phyloP scores from a whole-genome alignment of 2,888 invertebrate genomes.

The Orthosia gracilis region DNA sequence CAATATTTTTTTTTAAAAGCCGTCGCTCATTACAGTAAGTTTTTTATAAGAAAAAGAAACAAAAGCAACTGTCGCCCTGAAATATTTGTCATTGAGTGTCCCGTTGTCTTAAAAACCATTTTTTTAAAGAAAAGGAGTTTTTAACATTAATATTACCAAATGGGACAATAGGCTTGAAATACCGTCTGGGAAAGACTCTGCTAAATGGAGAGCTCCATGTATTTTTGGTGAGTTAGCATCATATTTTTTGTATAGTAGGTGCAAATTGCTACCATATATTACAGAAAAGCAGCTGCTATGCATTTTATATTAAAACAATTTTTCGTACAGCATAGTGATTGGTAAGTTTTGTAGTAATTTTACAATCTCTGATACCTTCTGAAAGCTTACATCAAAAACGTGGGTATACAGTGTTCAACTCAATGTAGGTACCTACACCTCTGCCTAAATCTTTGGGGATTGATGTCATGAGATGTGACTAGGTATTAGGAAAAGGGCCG shows the following conservation, averaged over 20 bases:
- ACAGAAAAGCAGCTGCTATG: neutral
- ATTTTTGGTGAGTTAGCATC: neutral
- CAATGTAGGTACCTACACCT: too few species aligned
- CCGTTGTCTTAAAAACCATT: neutral
- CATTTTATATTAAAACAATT: too few species aligned
- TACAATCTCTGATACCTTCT: too few species aligned
- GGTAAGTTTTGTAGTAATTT: too few species aligned
- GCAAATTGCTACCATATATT: neutral
- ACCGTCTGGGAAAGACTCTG: neutral
- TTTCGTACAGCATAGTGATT: too few species aligned
- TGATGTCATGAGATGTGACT: neutral
- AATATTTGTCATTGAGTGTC: slow-evolving; percentile 6
- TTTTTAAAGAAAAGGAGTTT: slow-evolving; percentile 11
- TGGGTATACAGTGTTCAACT: too few species aligned
- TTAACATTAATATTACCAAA: slow-evolving; percentile 5
- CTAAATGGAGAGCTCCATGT: neutral
- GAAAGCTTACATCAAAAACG: neutral
- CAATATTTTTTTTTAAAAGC: neutral
- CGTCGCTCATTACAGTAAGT: neutral
- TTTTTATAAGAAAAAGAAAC: slow-evolving; percentile 9
- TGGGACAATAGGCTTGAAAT: neutral
- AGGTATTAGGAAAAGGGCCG: neutral
- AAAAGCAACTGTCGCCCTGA: slow-evolving; percentile 2
- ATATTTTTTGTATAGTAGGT: neutral
- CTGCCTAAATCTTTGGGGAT: too few species aligned